Conservation (phyloP, 2,113 vertebrate species). For the Brevimyrus niger region DNA sequence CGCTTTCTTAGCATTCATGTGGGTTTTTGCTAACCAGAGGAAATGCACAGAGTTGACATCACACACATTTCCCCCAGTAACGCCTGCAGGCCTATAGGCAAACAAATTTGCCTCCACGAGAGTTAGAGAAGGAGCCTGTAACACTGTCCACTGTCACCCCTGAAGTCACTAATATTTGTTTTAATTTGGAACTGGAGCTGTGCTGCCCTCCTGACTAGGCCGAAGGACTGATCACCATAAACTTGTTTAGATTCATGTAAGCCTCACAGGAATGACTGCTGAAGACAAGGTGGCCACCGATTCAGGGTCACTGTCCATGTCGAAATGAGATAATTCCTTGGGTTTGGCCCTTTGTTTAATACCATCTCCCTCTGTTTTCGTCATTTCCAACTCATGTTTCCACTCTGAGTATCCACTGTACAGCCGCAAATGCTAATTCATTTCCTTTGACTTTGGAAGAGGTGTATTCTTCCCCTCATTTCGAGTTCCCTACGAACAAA, state of each 20-base stretch:
- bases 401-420: not conserved
- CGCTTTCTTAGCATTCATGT: not conserved
- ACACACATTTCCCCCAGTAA: not conserved
- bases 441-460: not conserved
- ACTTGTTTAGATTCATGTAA: not conserved
- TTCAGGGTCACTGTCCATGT: not conserved
- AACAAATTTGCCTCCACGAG: not conserved
- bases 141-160: not conserved
- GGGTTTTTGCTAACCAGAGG: not conserved
- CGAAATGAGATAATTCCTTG: not conserved
- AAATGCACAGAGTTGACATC: not conserved
- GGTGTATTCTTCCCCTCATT: not conserved
- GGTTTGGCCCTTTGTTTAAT: not conserved
- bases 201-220: not conserved
- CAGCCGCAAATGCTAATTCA: not conserved
- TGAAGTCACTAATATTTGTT: not conserved
- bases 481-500: not conserved
- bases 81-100: not conserved
- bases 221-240: not conserved
- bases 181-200: not conserved
- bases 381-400: not conserved
- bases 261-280: not conserved
- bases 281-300: not conserved
- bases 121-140: not conserved
- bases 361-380: not conserved